phyloP scores from a whole-genome alignment of 2,797 vertebrate genomes.

The Sternarchorhynchus goeldii region DNA sequence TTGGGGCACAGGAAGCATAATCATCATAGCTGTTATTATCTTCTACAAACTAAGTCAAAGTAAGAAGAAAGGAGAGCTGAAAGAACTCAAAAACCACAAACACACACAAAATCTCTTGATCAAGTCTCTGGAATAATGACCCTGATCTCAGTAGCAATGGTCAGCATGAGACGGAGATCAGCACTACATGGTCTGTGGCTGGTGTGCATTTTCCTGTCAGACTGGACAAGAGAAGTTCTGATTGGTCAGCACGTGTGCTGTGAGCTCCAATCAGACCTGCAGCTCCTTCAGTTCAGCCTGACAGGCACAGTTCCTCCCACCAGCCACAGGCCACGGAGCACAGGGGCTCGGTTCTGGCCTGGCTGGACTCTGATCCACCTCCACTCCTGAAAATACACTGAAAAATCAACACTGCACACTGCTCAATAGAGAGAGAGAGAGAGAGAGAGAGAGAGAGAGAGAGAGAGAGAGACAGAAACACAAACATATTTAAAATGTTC shows the following conservation, averaged over 20 bases:
- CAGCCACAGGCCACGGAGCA: constrained; percentile 21
- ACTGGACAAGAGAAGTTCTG: too few species aligned
- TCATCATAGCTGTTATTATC: constrained; percentile 72
- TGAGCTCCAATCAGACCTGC: constrained; percentile 38
- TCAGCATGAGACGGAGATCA: constrained; percentile 20
- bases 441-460: background rate
- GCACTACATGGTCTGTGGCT: too few species aligned
- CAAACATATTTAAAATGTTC: constrained; percentile 25
- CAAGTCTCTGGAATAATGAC: constrained; percentile 34
- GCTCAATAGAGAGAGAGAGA: background rate
- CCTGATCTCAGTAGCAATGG: constrained; percentile 45
- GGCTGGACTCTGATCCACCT: constrained; percentile 23
- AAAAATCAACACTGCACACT: background rate
- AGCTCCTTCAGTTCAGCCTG: constrained; percentile 25
- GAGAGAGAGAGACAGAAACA: background rate
- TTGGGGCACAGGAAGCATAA: constrained; percentile 66
- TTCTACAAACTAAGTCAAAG: constrained; percentile 62
- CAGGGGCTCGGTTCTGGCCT: too few species aligned
- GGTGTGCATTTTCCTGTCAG: too few species aligned
- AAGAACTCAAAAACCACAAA: constrained; percentile 26
- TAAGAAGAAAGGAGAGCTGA: constrained; percentile 32
- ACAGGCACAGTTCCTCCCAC: constrained; percentile 12
- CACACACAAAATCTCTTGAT: constrained; percentile 32
- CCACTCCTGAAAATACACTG: constrained; percentile 21
- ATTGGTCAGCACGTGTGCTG: constrained; percentile 38